Conservation (phyloP, 2,888 invertebrate genomes). For the Megastigmus dorsalis region DNA sequence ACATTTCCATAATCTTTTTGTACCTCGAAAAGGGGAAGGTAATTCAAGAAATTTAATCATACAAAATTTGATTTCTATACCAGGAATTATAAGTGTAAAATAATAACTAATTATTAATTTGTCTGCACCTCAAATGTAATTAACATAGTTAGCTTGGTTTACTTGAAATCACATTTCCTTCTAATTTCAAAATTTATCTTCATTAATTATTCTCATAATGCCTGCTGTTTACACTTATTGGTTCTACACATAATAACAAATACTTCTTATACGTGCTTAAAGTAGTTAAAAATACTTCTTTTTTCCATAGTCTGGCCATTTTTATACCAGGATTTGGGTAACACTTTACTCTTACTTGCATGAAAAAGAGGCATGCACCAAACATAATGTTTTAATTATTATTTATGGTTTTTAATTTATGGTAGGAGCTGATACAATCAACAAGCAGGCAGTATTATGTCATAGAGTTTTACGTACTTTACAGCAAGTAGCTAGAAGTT, state of each 20-base stretch:
- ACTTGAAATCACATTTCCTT: background rate
- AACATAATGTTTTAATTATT: constrained; percentile 12
- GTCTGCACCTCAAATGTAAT: background rate
- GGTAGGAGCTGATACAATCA: constrained; percentile 90
- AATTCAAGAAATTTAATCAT: constrained; percentile 61
- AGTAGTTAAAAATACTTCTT: constrained; percentile 46
- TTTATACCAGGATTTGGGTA: constrained; percentile 91
- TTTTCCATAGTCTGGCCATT: constrained; percentile 90
- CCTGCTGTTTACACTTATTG: constrained; percentile 15
- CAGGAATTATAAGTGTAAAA: constrained; percentile 7
- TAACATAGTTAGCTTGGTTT: background rate
- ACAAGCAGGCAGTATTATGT: constrained; percentile 94
- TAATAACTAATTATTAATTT: background rate
- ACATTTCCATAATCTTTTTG: constrained; percentile 95
- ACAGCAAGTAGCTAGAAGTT: constrained; percentile 86
- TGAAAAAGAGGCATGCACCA: constrained; percentile 10
- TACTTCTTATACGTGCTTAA: constrained; percentile 16
- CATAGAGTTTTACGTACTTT: constrained; percentile 91
- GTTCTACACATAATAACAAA: constrained; percentile 17
- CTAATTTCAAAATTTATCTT: background rate
- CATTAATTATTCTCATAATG: constrained; percentile 6
- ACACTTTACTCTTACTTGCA: constrained; percentile 62
- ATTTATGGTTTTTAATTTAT: constrained; percentile 23
- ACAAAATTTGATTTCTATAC: background rate
- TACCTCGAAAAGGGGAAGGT: constrained; percentile 95